Conservation (phyloP, 1,140 invertebrate genomes). For the Heliconius eleuchia region DNA sequence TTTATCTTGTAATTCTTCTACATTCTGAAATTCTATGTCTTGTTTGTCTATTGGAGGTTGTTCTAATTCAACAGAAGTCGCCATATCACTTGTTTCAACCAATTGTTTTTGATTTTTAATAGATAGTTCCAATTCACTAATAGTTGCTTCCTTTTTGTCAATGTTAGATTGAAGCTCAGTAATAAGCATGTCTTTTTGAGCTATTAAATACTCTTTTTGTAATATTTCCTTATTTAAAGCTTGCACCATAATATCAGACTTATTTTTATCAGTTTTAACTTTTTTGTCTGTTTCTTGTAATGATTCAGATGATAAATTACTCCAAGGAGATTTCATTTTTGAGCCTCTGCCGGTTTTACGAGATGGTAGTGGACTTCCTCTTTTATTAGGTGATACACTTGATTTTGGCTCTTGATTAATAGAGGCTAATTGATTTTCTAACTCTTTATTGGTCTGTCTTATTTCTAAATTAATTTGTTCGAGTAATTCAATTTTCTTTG, state of each 20-base stretch:
- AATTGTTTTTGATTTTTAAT: conserved; percentile 37
- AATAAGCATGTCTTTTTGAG: conserved; percentile 65
- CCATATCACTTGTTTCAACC: conserved; percentile 49
- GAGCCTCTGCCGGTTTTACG: conserved; percentile 67
- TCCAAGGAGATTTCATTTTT: conserved; percentile 74
- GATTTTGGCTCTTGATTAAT: conserved; percentile 56
- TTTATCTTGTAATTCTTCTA: conserved; percentile 58
- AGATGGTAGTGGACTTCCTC: conserved; percentile 60
- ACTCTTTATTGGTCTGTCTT: conserved; percentile 80
- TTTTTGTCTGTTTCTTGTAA: conserved; percentile 68
- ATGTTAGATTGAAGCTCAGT: conserved; percentile 50
- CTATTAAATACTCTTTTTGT: conserved; percentile 74
- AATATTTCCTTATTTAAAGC: conserved; percentile 78
- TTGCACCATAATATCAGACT: conserved; percentile 68
- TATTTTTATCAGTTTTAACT: conserved; percentile 58
- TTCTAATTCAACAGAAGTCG: conserved; percentile 43
- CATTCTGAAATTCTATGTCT: conserved; percentile 34
- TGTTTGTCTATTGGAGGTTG: neutral
- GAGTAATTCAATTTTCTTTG: conserved; percentile 77
- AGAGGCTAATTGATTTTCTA: conserved; percentile 80
- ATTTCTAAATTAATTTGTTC: conserved; percentile 81
- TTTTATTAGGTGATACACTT: conserved; percentile 52
- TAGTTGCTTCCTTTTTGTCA: conserved; percentile 51
- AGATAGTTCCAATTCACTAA: conserved; percentile 46
- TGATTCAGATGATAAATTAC: conserved; percentile 63